Percentiles rank a stretch among this genome's conserved stretches.
phyloP scores from a whole-genome alignment of 2,888 invertebrate species.

The Ennomos fuscantarius region DNA sequence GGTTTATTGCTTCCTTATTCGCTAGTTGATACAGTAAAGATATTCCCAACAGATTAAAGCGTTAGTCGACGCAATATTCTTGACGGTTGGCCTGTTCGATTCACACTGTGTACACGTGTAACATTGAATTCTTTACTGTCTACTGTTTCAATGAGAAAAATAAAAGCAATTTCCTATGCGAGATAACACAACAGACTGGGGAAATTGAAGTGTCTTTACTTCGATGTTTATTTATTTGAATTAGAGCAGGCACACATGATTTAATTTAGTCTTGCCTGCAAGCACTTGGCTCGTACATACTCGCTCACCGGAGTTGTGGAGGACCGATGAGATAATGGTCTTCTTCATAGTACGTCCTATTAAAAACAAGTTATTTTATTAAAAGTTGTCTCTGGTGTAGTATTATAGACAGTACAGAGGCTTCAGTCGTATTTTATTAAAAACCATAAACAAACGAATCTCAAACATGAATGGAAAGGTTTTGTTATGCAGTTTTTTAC shows the following conservation, averaged over 20 bases:
- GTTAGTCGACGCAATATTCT: slow-evolving; percentile 5
- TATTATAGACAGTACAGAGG: too few relatives aligned
- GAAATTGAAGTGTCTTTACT: slow-evolving; percentile 49
- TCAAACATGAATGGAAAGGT: background rate
- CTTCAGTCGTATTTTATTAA: too few relatives aligned
- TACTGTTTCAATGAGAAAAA: slow-evolving; percentile 59
- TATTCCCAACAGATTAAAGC: slow-evolving; percentile 14
- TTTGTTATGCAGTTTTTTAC: slow-evolving; percentile 21
- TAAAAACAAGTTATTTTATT: background rate
- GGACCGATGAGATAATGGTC: slow-evolving; percentile 1
- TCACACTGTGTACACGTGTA: slow-evolving; percentile 33
- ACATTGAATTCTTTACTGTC: slow-evolving; percentile 38
- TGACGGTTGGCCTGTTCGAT: slow-evolving; percentile 18
- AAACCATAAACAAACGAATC: too few relatives aligned
- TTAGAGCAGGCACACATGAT: slow-evolving; percentile 40
- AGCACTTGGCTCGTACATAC: slow-evolving; percentile 32
- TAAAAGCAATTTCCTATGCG: slow-evolving; percentile 60
- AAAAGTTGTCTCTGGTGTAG: too few relatives aligned
- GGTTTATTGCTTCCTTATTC: slow-evolving; percentile 23
- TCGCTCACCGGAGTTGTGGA: slow-evolving; percentile 5
- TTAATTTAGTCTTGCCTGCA: slow-evolving; percentile 44
- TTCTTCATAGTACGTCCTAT: background rate
- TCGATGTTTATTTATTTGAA: slow-evolving; percentile 44
- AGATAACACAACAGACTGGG: slow-evolving; percentile 47
- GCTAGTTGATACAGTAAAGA: slow-evolving; percentile 2